These are phyloP conservation scores for Halictus rubicundus DNA, from an alignment of 1,140 invertebrate genomes.

Conservation along the genomic window DNA sequence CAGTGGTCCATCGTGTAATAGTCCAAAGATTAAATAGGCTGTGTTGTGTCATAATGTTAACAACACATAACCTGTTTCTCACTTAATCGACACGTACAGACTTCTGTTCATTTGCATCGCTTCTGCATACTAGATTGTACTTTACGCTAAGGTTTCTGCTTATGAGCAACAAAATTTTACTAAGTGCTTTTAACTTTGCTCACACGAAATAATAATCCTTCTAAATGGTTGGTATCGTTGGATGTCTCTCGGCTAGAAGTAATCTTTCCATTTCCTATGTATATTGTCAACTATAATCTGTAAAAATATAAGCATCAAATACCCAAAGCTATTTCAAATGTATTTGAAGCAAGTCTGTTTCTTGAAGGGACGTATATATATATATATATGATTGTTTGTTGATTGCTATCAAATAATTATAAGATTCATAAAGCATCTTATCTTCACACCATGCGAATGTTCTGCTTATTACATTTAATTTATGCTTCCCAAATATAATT, in stretches of 20 bases:
- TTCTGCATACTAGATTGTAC: conserved; percentile 8
- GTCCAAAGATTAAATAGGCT: not conserved
- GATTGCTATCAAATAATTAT: not conserved
- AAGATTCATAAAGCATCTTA: conserved; percentile 31
- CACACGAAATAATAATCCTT: not conserved
- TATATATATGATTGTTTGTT: not conserved
- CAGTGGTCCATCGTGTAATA: not conserved
- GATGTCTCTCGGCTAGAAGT: conserved; percentile 14
- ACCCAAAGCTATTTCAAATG: not conserved
- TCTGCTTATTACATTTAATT: conserved; percentile 32
- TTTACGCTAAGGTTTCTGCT: conserved; percentile 27
- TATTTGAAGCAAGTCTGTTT: not conserved
- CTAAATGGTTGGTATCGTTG: not conserved
- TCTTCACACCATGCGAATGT: conserved; percentile 38
- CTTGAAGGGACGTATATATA: too few relatives aligned
- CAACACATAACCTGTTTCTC: conserved; percentile 15
- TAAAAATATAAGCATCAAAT: not conserved
- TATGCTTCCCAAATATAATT: conserved; percentile 37
- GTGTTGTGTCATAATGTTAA: conserved; percentile 3
- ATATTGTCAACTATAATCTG: conserved; percentile 1
- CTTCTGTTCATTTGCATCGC: conserved; percentile 28
- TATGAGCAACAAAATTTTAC: not conserved
- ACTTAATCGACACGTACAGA: conserved; percentile 15
- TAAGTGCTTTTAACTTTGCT: conserved; percentile 21
- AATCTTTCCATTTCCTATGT: conserved; percentile 1